Evolutionary conservation across 1,140 invertebrate species (phyloP).

Genomic region (Matsumurasca onukii): DNA sequence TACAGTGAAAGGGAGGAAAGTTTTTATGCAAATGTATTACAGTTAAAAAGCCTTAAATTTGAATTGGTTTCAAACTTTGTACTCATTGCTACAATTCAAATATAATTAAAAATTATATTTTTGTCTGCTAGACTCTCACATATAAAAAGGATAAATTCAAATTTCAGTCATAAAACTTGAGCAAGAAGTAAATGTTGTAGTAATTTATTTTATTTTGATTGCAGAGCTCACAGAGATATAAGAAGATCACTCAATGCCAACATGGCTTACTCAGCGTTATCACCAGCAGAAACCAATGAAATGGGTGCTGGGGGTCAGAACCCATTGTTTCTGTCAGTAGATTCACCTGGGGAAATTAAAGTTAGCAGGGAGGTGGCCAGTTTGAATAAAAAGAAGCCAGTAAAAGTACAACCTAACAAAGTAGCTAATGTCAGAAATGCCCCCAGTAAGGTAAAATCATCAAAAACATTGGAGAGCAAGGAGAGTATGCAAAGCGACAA

Average conservation of each 20-base stretch:
- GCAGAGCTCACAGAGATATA: neutral
- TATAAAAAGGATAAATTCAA: neutral
- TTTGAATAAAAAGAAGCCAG: neutral
- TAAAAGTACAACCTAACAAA: neutral
- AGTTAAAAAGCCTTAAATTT: no score
- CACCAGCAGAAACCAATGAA: neutral
- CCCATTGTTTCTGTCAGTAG: neutral
- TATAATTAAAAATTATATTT: no score
- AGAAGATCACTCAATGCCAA: neutral
- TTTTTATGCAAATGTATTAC: no score
- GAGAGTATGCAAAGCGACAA: neutral
- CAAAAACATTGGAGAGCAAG: neutral
- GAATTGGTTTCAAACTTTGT: no score
- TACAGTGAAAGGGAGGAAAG: no score
- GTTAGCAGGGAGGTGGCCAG: no score
- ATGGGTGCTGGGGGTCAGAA: neutral
- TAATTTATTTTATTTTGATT: neutral
- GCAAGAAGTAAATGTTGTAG: neutral
- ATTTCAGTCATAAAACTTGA: neutral
- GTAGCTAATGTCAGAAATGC: neutral
- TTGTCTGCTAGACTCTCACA: no score
- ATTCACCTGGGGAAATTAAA: neutral
- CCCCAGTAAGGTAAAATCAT: neutral
- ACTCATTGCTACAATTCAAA: no score
- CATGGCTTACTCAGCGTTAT: neutral